Conservation (phyloP, 2,113 vertebrate species). For the Daphoenositta chrysoptera region DNA sequence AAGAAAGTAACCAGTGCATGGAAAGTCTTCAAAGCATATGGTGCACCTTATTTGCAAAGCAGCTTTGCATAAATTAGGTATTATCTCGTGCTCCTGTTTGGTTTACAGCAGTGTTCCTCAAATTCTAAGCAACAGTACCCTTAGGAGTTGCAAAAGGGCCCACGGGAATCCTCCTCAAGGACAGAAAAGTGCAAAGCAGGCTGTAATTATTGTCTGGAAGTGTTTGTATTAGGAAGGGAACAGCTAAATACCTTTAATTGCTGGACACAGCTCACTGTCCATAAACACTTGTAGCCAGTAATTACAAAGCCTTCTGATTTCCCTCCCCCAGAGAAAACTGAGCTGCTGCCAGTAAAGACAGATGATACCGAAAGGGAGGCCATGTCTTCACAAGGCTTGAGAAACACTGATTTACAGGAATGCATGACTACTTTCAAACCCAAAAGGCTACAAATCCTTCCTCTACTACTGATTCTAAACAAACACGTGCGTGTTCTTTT, state of each 20-base stretch:
- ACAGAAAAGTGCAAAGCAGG: not conserved
- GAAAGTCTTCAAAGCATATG: conserved; percentile 29
- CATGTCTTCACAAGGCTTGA: not conserved
- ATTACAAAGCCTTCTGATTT: not conserved
- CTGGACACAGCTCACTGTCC: not conserved
- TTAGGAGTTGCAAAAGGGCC: not conserved
- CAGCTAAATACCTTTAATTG: conserved; percentile 10
- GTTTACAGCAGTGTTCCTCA: conserved; percentile 23
- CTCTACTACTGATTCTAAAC: not conserved
- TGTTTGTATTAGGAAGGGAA: not conserved
- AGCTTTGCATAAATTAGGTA: conserved; percentile 25
- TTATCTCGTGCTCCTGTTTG: not conserved
- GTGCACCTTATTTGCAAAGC: conserved; percentile 47
- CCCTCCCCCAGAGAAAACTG: not conserved
- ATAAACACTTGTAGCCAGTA: not conserved
- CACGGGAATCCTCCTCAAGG: not conserved
- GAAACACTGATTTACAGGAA: conserved; percentile 19
- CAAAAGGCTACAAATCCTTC: conserved; percentile 26
- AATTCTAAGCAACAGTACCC: not conserved
- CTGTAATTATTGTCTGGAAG: not conserved
- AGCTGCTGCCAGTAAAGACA: not conserved
- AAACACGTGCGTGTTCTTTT: not conserved
- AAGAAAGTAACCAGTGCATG: conserved; percentile 39
- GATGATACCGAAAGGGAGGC: not conserved
- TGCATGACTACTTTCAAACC: conserved; percentile 9